Evolutionary conservation across 2,113 vertebrate genomes (phyloP).

Genomic region (Tupaia chinensis): DNA sequence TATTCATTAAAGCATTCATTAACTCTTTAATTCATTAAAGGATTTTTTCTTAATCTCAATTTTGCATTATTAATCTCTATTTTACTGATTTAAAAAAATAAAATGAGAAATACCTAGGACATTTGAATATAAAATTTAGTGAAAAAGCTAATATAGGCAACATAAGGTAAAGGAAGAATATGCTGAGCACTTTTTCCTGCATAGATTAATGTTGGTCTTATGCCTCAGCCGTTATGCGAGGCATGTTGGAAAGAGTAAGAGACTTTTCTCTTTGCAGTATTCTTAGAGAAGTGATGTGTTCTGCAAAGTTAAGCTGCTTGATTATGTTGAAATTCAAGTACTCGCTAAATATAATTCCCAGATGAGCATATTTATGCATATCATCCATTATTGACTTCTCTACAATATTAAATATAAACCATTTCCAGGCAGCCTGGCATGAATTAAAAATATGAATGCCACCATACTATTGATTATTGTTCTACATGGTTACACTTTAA

Average conservation of each 20-base stretch:
- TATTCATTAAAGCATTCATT: not conserved
- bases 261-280: not conserved
- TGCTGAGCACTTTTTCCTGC: not conserved
- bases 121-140: not conserved
- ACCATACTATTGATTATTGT: conserved; percentile 63
- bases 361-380: conserved; percentile 65
- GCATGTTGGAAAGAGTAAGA: not conserved
- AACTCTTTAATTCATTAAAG: not conserved
- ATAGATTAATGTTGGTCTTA: not conserved
- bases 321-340: conserved; percentile 60
- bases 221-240: not conserved
- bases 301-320: conserved; percentile 43
- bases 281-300: conserved; percentile 33
- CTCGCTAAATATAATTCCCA: conserved; percentile 51
- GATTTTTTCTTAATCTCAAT: not conserved
- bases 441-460: conserved; percentile 67
- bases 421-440: conserved; percentile 30
- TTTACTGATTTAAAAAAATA: not conserved
- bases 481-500: conserved; percentile 73
- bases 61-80: not conserved
- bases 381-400: conserved; percentile 65
- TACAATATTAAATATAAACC: conserved; percentile 66
- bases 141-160: not conserved
- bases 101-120: not conserved
- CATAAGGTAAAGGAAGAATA: not conserved